These are phyloP conservation scores for Pollimyrus isidori DNA, from an alignment of 2,113 vertebrate species.

Conservation along the genomic window DNA sequence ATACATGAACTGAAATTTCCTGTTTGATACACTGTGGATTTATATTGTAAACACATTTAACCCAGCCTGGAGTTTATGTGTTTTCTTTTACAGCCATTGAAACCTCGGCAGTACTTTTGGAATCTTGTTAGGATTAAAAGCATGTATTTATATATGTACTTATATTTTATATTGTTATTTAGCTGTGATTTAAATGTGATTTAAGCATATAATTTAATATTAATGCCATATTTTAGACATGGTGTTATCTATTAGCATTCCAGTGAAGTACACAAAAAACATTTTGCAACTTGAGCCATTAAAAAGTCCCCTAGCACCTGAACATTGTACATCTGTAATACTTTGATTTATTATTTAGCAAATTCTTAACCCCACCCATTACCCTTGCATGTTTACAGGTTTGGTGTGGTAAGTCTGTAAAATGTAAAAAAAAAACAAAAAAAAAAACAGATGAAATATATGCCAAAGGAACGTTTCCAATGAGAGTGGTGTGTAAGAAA, in stretches of 20 bases:
- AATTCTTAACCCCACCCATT: neutral
- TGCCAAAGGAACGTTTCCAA: neutral
- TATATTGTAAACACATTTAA: neutral
- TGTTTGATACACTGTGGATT: neutral
- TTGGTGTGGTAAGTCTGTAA: neutral
- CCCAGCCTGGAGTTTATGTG: neutral
- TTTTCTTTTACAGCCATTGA: neutral
- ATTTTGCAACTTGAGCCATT: neutral
- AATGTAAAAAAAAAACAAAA: neutral
- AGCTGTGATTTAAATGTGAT: neutral
- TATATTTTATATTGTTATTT: neutral
- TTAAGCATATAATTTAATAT: neutral
- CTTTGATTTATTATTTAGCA: neutral
- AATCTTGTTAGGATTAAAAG: neutral
- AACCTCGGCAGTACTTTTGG: neutral
- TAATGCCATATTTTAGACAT: neutral
- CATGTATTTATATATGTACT: neutral
- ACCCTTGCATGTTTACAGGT: neutral
- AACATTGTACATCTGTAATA: neutral
- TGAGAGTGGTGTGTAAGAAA: neutral
- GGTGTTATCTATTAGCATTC: neutral
- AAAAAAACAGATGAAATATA: neutral
- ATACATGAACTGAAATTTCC: neutral
- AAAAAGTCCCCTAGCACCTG: neutral
- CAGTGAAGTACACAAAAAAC: neutral